phyloP scores from a whole-genome alignment of 2,113 vertebrate species.

The Sciurus niger region DNA sequence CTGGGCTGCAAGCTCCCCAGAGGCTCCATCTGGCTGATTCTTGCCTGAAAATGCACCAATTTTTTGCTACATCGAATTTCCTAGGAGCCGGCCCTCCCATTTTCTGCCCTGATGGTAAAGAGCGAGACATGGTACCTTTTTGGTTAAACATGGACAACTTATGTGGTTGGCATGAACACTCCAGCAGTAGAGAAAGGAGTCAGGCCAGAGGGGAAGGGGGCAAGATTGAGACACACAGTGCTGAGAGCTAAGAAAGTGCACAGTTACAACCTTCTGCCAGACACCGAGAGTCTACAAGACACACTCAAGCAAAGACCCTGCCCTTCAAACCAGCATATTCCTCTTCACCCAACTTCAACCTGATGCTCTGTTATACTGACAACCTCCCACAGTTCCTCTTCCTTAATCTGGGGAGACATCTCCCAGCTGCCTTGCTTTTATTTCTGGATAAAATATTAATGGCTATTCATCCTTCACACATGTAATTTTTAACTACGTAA shows the following conservation, averaged over 20 bases:
- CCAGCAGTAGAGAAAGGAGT: fast-evolving
- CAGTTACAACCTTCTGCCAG: neutral
- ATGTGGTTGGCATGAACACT: neutral
- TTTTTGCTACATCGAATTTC: neutral
- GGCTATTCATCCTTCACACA: constrained; percentile 36
- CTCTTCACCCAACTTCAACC: fast-evolving
- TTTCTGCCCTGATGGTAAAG: neutral
- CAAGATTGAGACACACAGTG: neutral
- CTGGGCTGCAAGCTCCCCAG: constrained; percentile 17
- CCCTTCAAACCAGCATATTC: neutral
- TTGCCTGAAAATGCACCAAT: fast-evolving
- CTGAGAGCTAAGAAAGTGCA: neutral
- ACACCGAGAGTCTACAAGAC: neutral
- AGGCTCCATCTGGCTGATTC: fast-evolving
- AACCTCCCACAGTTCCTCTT: constrained; percentile 53
- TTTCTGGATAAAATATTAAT: constrained; percentile 78
- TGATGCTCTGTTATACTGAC: neutral
- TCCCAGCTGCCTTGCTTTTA: constrained; percentile 60
- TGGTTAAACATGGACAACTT: neutral
- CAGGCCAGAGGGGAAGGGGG: neutral
- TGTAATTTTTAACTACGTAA: constrained; percentile 73
- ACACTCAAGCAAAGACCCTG: neutral
- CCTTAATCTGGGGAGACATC: neutral
- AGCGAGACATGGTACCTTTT: neutral
- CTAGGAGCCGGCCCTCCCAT: neutral